Base-by-base conservation (phyloP, 2,113 vertebrate genomes). In the Hypanus sabinus region DNA sequence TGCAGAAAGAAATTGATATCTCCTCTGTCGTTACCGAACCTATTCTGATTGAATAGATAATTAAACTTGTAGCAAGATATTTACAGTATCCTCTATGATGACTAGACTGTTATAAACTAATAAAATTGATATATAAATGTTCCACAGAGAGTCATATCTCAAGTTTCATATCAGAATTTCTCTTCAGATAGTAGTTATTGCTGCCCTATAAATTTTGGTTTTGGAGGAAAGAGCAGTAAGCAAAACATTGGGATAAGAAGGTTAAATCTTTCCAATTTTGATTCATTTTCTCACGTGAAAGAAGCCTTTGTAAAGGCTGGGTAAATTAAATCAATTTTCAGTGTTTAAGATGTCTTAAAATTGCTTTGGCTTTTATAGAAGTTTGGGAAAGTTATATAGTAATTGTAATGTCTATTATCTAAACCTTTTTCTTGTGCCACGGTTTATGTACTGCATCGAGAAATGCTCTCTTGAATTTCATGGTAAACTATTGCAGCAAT, bases 381-480 rank as follows among this genome's bases (percentile, higher is more conserved):
- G 55, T 24, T 94, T 83, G 70, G 38, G 71, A 46, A 55, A 71
- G 38, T 70, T 87, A n/a, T 71, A 71, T 73, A 55, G 68, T 73
- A 93, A 93, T 46, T 93, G 68, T 93, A 73, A 87, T 94, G 81
- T 87, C 55, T 94, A 87, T 94, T 85, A 88, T 87, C 80, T 87
- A 87, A 94, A 87, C 38, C 60, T 22, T 81, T 68, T 71, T 68
- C 38, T 94, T 80, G 55, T 36, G 85, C 73, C 33, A 38, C 93
- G 76, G 62, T 46, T 68, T 93, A 46, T 90, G 85, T 79, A 81
- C 94, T 80, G 55, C 62, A 75, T 77, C 57, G 81, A 81, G 94
- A 85, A 73, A 94, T 83, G 71, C 33, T 71, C 60, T 57, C 36
- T 46, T 93, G 90, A 22, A 71, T 75, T 73, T 93, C 70, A 16